Conservation (phyloP, 2,113 vertebrate genomes). For the Labeo rohita region DNA sequence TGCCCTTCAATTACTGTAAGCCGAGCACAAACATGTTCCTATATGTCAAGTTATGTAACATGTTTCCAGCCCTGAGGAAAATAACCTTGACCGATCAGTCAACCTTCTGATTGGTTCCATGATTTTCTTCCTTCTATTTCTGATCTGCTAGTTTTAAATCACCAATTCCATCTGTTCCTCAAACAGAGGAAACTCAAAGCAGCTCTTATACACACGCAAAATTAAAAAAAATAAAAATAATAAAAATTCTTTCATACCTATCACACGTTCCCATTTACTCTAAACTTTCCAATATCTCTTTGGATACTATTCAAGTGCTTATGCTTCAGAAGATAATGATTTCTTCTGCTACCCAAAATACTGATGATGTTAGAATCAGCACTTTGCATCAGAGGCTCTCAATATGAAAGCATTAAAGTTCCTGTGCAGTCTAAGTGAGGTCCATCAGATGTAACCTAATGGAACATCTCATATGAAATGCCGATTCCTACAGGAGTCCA, state of each 20-base stretch:
- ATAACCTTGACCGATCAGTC: conserved; percentile 25
- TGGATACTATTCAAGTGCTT: background rate
- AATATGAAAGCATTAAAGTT: background rate
- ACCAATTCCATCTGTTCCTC: background rate
- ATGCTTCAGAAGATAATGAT: background rate
- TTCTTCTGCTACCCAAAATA: background rate
- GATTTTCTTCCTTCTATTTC: conserved; percentile 1
- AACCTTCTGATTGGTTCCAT: background rate
- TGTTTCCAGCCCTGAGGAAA: conserved; percentile 3
- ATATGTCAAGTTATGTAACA: background rate
- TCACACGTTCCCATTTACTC: background rate
- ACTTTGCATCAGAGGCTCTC: background rate
- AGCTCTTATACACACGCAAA: background rate
- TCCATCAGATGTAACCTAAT: conserved; percentile 29
- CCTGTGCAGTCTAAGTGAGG: background rate
- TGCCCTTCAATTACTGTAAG: background rate
- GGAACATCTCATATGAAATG: conserved; percentile 26
- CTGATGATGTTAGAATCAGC: background rate
- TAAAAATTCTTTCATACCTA: no score
- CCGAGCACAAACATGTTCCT: background rate
- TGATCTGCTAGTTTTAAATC: background rate
- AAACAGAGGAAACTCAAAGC: background rate
- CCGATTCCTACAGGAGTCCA: conserved; percentile 1
- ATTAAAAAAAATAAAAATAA: background rate
- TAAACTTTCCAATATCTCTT: background rate